phyloP scores from a whole-genome alignment of 2,113 vertebrate species.

The Pachyramphus minor region DNA sequence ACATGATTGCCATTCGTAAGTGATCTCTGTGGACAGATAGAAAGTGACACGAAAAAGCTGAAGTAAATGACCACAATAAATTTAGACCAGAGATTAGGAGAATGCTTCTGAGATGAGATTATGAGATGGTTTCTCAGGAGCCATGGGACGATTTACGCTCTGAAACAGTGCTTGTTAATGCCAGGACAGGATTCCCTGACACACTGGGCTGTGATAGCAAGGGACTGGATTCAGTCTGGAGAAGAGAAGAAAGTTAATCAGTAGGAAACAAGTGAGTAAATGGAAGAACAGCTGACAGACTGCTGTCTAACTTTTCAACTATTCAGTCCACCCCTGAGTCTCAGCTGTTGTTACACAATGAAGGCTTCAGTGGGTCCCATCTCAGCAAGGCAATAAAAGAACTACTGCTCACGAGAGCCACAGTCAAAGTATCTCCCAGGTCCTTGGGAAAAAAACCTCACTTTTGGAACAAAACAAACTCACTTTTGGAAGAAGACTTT shows the following conservation, averaged over 20 bases:
- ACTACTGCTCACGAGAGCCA: background rate
- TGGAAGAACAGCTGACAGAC: background rate
- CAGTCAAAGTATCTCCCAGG: background rate
- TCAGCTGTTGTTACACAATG: background rate
- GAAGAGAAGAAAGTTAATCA: background rate
- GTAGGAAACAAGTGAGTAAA: background rate
- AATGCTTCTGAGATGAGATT: background rate
- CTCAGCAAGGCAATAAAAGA: background rate
- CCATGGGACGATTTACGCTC: background rate
- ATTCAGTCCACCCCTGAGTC: background rate
- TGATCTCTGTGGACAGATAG: background rate
- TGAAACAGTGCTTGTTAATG: background rate
- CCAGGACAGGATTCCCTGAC: background rate
- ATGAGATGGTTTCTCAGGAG: background rate
- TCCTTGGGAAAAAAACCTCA: background rate
- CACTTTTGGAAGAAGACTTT: background rate
- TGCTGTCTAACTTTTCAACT: background rate
- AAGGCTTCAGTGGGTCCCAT: background rate
- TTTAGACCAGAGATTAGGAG: background rate
- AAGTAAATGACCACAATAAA: background rate
- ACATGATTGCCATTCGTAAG: background rate
- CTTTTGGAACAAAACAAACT: background rate
- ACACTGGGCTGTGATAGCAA: rapidly evolving
- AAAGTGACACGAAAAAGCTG: background rate
- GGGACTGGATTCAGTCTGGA: background rate